These are phyloP conservation scores for Chaenogobius annularis DNA, from an alignment of 2,113 vertebrate species.

Conservation along the genomic window DNA sequence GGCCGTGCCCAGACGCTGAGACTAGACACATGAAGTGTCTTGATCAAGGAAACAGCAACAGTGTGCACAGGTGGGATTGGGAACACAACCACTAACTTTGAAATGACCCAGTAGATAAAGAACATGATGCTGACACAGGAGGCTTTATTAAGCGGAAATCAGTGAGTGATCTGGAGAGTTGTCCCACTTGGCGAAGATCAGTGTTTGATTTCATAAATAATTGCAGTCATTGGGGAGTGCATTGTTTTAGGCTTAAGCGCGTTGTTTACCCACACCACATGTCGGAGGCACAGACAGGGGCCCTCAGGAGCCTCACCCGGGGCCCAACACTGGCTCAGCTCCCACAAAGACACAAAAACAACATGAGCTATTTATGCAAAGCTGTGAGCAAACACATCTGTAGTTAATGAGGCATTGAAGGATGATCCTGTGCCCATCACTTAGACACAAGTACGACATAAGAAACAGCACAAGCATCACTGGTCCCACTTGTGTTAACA, in stretches of 20 bases:
- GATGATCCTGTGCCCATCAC: conserved; percentile 57
- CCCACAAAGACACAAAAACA: conserved; percentile 66
- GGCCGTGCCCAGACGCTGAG: too few relatives aligned
- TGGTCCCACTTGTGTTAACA: conserved; percentile 48
- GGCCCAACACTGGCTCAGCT: conserved; percentile 66
- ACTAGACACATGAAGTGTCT: not conserved
- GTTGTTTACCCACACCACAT: conserved; percentile 81
- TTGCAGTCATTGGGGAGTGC: conserved; percentile 77
- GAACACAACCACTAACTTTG: not conserved
- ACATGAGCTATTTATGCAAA: conserved; percentile 69
- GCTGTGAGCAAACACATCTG: conserved; percentile 73
- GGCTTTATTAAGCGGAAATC: conserved; percentile 35
- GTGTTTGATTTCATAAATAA: conserved; percentile 84
- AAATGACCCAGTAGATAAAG: not conserved
- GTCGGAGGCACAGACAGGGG: conserved; percentile 74
- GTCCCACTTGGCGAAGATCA: conserved; percentile 74
- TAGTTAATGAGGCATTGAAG: conserved; percentile 75
- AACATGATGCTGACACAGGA: not conserved
- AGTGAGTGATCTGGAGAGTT: conserved; percentile 66
- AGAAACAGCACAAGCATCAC: conserved; percentile 6
- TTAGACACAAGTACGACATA: conserved; percentile 38
- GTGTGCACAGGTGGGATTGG: too few relatives aligned
- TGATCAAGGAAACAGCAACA: not conserved
- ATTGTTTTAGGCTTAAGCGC: conserved; percentile 80
- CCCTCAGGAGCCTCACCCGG: conserved; percentile 74